Base-by-base conservation (phyloP, 2,113 vertebrate genomes). In the Pedetes capensis region DNA sequence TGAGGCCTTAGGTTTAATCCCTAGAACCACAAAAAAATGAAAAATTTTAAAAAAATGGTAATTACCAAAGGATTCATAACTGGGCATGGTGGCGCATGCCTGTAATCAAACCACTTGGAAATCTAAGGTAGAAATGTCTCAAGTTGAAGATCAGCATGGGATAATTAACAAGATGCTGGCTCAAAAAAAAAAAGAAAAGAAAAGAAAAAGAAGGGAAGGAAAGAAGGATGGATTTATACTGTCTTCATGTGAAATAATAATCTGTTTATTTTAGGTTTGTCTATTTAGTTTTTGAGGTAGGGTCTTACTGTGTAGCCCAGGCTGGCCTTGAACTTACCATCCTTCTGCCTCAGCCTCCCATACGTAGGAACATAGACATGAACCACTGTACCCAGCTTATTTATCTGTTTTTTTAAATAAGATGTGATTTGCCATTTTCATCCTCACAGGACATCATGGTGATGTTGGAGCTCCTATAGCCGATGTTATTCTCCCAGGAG, bases 391-490 rank as follows among this genome's bases (percentile, higher is more conserved):
- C 75, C 57, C 12, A 25, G 2, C 25, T 49, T 76, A 51, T 22
- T 57, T 82, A 37, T 92, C 23, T 47, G 6, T 59, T 91, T 95
- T 93, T 84, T 78, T n/a, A n/a, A 61, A 23, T 74, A 51, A 87
- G 86, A 42, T 27, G 27, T 14, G 37, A 12, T 27, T 81, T 16
- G n/a, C 57, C 0, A 0, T 88, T 95, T 84, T 64, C 75, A 25
- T 53, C 75, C 29, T 87, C 13, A 61, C 74, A 99, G 99, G 99
- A 96, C 99, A 99, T 97, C 99, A 99, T 0, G 99, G 99, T 44
- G 99, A 99, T 55, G 98, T 98, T 10, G 99, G 99, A 66, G 99
- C 99, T 72, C 98, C 99, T 0, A 99, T 99, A 98, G 99, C 99
- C 34, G 99, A 99, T 91, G 94, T 99, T 89, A 98, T 99, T 97